Base-by-base conservation (phyloP, 2,888 invertebrate species). In the Ecliptopera silaceata region DNA sequence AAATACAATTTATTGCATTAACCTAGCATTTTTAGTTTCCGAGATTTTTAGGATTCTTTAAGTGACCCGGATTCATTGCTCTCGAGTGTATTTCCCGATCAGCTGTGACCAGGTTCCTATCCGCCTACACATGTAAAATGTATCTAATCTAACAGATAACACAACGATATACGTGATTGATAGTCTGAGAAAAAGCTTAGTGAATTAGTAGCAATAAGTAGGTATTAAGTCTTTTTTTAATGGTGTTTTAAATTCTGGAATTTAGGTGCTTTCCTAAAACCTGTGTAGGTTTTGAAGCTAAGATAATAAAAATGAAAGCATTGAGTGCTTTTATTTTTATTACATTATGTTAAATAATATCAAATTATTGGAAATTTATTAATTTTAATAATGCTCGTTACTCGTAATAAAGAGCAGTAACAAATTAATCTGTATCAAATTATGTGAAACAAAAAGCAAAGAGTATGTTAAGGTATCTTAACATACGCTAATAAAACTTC, bases 151-250 rank as follows among this genome's bases (percentile, higher is more conserved):
- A 44, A 17, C 31, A 46, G 46, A 45, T 45, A 41, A 42, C 17
- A 13, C 12, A 20, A 53, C 49, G 58, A 57, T 60, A 60, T 50
- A 69, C 71, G 66, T 74, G 71, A 72, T 68, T 64, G 59, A 64
- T 63, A 49, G 53, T 64, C 64, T 67, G 68, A 66, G 68, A 71
- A 70, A 69, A 64, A 56, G 75, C 66, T 70, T 69, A 71, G 59
- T 61, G 34, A 62, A 46, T 50, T 39, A 49, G 46, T 43, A 31
- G 46, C 36, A 50, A 49, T 58, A 55, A 47, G 50, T 43, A 53
- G 26, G 26, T 26, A 26, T 26, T 26, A 26, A 26, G 26, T 26
- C 6, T 8, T 26, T 6, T 6, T 26, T 66, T 64, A 59, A 64
- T 57, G 47, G 48, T 45, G 47, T 59, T 60, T 59, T 32, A 5